Evolutionary conservation across 2,888 invertebrate species (phyloP), one percentile per base, ranked within the genome.

Genomic region (Coenonympha arcania): DNA sequence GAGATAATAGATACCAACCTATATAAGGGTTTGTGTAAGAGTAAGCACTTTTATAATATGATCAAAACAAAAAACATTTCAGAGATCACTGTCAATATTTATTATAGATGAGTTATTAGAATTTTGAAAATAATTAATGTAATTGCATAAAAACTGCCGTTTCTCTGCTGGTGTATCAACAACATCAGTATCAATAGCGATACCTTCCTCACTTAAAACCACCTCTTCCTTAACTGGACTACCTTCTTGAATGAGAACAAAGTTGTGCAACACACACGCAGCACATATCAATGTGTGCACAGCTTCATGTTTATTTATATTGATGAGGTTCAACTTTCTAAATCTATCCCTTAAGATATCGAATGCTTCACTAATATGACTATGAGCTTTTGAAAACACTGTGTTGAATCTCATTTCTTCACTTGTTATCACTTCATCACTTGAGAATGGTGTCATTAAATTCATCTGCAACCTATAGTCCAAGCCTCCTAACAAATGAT

Each of bases 351-450:
- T 79, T 19, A 85, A 58, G 50, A 80, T 57, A 58, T 81, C 80
- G 73, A 86, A 83, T 11, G 86, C 79, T 61, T 72, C 70, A 5
- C 75, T 72, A 60, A 86, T 80, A 52, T 82, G 83, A 43, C 70
- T 69, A 4, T 69, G 67, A 19, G 82, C 69, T 56, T 76, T 81
- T 79, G 79, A 78, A 60, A 81, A 83, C 16, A 73, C 59, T 57
- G 85, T 80, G 71, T 86, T 86, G 56, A 81, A 85, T 60, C 79
- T 85, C 73, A 82, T 82, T 60, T 86, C 85, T 62, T 86, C 86
- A 62, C 67, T 73, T 30, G 83, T 82, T 40, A 84, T 60, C 36
- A 82, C 52, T 54, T 84, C 81, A 54, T 81, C 80, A 65, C 73
- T 75, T 15, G 76, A 69, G 64, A 76, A 86, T 34, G 86, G 84